Conservation (phyloP, 2,888 invertebrate genomes). For the Leptinotarsa haldemani region DNA sequence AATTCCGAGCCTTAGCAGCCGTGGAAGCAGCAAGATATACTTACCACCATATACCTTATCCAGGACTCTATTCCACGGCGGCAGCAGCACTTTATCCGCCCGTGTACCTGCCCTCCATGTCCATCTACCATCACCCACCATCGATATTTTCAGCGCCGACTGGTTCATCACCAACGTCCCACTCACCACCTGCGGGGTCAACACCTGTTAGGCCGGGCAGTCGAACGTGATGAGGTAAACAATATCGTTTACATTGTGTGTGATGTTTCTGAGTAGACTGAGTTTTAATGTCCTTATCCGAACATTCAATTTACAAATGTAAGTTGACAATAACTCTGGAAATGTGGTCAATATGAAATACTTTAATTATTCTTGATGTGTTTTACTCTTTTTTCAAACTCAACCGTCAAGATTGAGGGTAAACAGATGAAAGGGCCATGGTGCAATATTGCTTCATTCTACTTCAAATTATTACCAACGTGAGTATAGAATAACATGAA, state of each 20-base stretch:
- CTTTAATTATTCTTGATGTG: too few relatives aligned
- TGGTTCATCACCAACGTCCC: constrained; percentile 41
- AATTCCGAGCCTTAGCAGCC: constrained; percentile 58
- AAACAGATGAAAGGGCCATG: not conserved
- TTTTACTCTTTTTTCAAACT: too few relatives aligned
- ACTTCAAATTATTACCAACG: too few relatives aligned
- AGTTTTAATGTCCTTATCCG: not conserved
- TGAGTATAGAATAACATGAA: too few relatives aligned
- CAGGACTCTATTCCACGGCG: constrained; percentile 50
- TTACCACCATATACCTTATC: constrained; percentile 54
- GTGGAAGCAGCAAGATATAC: constrained; percentile 58
- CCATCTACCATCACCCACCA: constrained; percentile 54
- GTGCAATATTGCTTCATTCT: too few relatives aligned
- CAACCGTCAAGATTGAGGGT: too few relatives aligned
- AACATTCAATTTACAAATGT: too few relatives aligned
- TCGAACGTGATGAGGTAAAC: constrained; percentile 57
- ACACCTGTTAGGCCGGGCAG: constrained; percentile 49
- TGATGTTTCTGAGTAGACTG: not conserved
- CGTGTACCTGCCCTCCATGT: constrained; percentile 58
- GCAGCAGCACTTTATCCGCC: constrained; percentile 57
- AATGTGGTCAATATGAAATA: too few relatives aligned
- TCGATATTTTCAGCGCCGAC: constrained; percentile 51
- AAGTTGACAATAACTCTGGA: too few relatives aligned
- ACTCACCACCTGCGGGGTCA: constrained; percentile 37
- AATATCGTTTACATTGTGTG: not conserved